These are phyloP conservation scores for Melanotus villosus DNA, from an alignment of 2,888 invertebrate species.

Conservation along the genomic window DNA sequence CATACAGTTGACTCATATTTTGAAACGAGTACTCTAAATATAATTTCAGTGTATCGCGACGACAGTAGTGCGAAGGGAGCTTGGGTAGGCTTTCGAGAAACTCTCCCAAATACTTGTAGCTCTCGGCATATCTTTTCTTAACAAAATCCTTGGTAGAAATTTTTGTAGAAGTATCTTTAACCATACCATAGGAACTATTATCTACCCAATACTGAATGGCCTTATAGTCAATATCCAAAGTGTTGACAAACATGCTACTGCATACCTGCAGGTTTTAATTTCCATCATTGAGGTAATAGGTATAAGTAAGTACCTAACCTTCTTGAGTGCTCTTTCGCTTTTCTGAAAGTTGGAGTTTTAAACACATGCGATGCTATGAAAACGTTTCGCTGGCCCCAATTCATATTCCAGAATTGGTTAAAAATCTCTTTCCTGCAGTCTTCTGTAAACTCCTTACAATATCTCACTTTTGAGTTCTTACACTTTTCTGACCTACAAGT, in stretches of 20 bases:
- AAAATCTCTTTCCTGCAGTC: constrained; percentile 2
- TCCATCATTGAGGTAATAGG: too few species aligned
- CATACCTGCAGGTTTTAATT: constrained; percentile 11
- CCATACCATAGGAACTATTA: constrained; percentile 33
- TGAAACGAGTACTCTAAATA: too few species aligned
- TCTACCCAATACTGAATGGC: constrained; percentile 10
- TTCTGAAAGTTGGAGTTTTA: not conserved
- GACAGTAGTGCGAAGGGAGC: constrained; percentile 37
- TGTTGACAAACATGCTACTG: too few species aligned
- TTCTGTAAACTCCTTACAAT: too few species aligned
- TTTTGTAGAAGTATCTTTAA: too few species aligned
- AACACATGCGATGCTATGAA: not conserved
- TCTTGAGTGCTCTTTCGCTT: too few species aligned
- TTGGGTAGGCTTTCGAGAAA: constrained; percentile 31
- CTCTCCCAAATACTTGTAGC: constrained; percentile 26
- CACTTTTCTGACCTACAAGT: not conserved
- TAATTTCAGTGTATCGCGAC: not conserved
- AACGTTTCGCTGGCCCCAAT: too few species aligned
- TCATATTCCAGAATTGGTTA: not conserved
- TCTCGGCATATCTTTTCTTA: constrained; percentile 20
- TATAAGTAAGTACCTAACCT: too few species aligned
- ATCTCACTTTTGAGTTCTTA: constrained; percentile 19
- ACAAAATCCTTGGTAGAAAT: constrained; percentile 25
- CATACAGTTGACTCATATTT: too few species aligned
- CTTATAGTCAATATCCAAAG: constrained; percentile 20